Conservation (phyloP, 2,113 vertebrate species). For the Cebidichthys violaceus region DNA sequence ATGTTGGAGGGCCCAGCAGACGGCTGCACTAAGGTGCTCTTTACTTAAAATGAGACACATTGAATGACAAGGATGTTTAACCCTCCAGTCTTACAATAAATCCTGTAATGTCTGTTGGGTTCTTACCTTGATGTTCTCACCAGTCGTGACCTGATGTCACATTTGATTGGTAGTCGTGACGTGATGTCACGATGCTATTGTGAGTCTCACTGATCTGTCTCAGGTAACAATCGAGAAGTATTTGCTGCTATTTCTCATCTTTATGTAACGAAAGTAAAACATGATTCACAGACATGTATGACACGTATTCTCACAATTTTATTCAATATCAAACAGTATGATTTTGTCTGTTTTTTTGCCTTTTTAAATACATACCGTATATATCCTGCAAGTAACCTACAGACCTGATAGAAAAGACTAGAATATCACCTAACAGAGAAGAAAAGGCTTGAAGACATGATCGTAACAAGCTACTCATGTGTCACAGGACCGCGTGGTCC, state of each 20-base stretch:
- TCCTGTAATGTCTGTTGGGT: background rate
- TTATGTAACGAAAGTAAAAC: background rate
- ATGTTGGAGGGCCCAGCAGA: too few species aligned
- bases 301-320: background rate
- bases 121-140: background rate
- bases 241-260: background rate
- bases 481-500: background rate
- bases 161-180: background rate
- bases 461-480: background rate
- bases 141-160: background rate
- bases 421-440: background rate
- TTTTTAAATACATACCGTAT: background rate
- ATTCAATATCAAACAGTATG: background rate
- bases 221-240: background rate
- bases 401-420: background rate
- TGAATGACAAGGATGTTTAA: too few species aligned
- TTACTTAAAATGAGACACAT: too few species aligned
- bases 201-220: background rate
- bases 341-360: background rate
- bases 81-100: too few species aligned
- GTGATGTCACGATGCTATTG: too few species aligned
- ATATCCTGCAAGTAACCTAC: background rate
- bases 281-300: background rate
- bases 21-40: too few species aligned
- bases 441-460: background rate